Conservation (phyloP, 1,140 invertebrate species). For the Brachionus koreanus region DNA sequence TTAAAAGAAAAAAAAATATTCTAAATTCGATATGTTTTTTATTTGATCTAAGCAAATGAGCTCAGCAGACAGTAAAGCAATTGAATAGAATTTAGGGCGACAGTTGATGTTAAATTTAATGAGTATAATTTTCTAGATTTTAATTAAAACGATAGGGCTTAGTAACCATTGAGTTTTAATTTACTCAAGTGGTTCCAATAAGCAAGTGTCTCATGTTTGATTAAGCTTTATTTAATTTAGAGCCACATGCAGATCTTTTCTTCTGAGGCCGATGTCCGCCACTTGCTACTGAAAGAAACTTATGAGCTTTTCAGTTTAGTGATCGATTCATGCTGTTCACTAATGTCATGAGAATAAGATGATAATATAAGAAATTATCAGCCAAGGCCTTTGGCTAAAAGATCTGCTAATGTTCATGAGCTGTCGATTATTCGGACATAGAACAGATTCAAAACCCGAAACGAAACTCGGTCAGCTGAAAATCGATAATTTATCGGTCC, state of each 20-base stretch:
- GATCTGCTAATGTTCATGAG: slow-evolving; percentile 15
- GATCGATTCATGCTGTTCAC: slow-evolving; percentile 3
- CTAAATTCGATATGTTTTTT: slow-evolving; percentile 16
- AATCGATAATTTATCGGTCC: slow-evolving; percentile 14
- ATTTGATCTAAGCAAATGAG: slow-evolving; percentile 13
- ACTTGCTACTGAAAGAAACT: background rate
- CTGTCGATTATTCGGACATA: background rate
- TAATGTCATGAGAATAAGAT: background rate
- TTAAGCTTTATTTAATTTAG: slow-evolving; percentile 8
- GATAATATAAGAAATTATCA: background rate
- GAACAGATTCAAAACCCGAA: slow-evolving; percentile 2
- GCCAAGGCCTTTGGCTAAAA: background rate
- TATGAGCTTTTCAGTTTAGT: background rate
- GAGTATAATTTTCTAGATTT: slow-evolving; percentile 6
- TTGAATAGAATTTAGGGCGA: slow-evolving; percentile 27
- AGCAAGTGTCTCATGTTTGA: slow-evolving; percentile 21
- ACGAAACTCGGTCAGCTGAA: background rate
- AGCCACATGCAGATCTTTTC: slow-evolving; percentile 20
- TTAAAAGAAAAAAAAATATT: background rate
- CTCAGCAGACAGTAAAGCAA: slow-evolving; percentile 31
- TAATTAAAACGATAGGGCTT: slow-evolving; percentile 28
- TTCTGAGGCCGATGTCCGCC: background rate
- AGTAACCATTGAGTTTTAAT: background rate
- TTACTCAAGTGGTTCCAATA: slow-evolving; percentile 16
- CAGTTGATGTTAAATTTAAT: slow-evolving; percentile 18